Base-by-base conservation (phyloP, 2,113 vertebrate species). In the Anarrhichthys ocellatus region DNA sequence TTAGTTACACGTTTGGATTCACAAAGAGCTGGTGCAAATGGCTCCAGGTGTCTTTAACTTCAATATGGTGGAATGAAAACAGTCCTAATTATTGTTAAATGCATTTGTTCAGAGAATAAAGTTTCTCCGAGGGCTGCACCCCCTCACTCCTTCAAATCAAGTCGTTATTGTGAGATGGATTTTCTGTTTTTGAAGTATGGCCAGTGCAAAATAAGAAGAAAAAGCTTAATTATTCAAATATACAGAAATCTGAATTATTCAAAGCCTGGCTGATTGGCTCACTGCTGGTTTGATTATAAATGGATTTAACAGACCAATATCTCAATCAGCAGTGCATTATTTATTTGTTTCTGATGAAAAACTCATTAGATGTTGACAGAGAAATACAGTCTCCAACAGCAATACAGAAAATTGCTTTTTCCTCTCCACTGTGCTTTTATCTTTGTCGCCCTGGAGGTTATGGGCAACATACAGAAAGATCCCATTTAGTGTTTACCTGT, bases 181-280 rank as follows among this genome's bases (percentile, higher is more conserved):
- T 88, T 81, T 79, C 76, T 74, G 46, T 40, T 20, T 80, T 71
- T 64, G 18, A 79, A 80, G 56, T 58, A 48, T 46, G 54, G 13
- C 34, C 66, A 63, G 14, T 48, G 13, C 32, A 50, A 84, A 84
- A 73, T 54, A 42, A 22, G 8, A 73, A 34, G 34, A 69, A 69
- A 58, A 40, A 32, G 22, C 36, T 46, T 80, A 54, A 87, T 85
- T 80, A 81, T 84, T 83, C 56, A 75, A 50, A 81, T 46, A 50
- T 15, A 70, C 11, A 66, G 66, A 69, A 74, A 44, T 27, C 17
- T 82, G 68, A 90, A 90, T 90, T 46, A 91, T 89, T 89, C 69
- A 89, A 52, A 75, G 50, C 29, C 56, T 52, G 56, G 9, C 58
- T 81, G 66, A 80, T 77, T 87, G 1, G 0, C 36, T 78, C 27